These are phyloP conservation scores for Philereme vetulata DNA, from an alignment of 2,888 invertebrate genomes.

Conservation along the genomic window DNA sequence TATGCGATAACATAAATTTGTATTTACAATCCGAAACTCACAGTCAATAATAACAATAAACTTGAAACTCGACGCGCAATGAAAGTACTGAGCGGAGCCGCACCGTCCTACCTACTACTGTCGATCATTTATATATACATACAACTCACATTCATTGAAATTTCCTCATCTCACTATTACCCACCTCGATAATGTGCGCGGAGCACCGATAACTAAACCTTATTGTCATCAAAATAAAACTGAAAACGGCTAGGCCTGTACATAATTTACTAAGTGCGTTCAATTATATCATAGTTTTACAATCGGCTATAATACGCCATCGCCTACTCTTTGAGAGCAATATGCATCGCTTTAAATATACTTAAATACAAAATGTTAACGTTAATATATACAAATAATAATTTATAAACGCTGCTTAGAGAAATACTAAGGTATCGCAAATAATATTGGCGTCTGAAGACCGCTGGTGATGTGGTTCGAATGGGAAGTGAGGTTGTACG, in stretches of 20 bases:
- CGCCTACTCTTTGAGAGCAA: slow-evolving; percentile 65
- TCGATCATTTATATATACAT: slow-evolving; percentile 56
- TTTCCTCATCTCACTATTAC: slow-evolving; percentile 33
- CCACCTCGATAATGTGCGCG: slow-evolving; percentile 33
- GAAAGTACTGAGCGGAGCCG: slow-evolving; percentile 62
- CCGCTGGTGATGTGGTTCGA: slow-evolving; percentile 13
- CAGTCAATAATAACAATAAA: slow-evolving; percentile 66
- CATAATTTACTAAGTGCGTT: slow-evolving; percentile 53
- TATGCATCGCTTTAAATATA: slow-evolving; percentile 52
- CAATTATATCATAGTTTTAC: slow-evolving; percentile 46
- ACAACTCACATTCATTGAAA: slow-evolving; percentile 46
- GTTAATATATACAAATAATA: slow-evolving; percentile 78
- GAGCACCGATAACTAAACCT: slow-evolving; percentile 42
- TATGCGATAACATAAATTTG: slow-evolving; percentile 81
- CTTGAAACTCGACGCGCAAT: slow-evolving; percentile 65
- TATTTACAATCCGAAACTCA: slow-evolving; percentile 82
- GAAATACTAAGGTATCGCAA: slow-evolving; percentile 26
- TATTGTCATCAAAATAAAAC: slow-evolving; percentile 48
- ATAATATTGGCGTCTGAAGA: slow-evolving; percentile 22
- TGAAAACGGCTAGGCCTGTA: slow-evolving; percentile 61
- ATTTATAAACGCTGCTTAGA: slow-evolving; percentile 53
- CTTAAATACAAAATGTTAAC: slow-evolving; percentile 75
- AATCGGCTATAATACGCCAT: slow-evolving; percentile 47
- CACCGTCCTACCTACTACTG: slow-evolving; percentile 44
- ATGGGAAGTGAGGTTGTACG: slow-evolving; percentile 6